Evolutionary conservation across 1,140 invertebrate species (phyloP).

Genomic region (Nylanderia fulva): DNA sequence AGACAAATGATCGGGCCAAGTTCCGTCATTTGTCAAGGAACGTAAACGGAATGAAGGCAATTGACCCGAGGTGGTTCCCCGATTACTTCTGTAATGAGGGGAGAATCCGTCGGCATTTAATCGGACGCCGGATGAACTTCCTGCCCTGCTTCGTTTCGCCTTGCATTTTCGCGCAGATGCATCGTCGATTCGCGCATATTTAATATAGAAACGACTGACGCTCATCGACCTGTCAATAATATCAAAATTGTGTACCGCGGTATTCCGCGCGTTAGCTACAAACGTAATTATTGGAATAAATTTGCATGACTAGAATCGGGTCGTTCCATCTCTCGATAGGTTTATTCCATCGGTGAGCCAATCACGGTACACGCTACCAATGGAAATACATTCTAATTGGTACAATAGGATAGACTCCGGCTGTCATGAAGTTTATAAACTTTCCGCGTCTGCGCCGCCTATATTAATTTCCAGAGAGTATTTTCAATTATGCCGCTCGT

Average conservation of each 20-base stretch:
- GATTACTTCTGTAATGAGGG: slow-evolving; percentile 50
- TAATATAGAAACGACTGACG: slow-evolving; percentile 58
- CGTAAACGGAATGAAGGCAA: slow-evolving; percentile 45
- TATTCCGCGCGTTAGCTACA: slow-evolving; percentile 60
- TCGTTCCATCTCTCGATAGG: slow-evolving; percentile 55
- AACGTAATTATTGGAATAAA: slow-evolving; percentile 64
- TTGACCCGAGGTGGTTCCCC: slow-evolving; percentile 40
- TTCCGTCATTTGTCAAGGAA: slow-evolving; percentile 35
- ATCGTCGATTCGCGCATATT: slow-evolving; percentile 32
- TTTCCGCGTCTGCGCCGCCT: slow-evolving; percentile 40
- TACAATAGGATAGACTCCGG: slow-evolving; percentile 50
- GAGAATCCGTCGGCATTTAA: slow-evolving; percentile 37
- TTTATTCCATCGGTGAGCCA: slow-evolving; percentile 52
- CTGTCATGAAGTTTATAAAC: slow-evolving; percentile 60
- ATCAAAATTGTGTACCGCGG: slow-evolving; percentile 61
- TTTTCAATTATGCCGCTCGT: slow-evolving; percentile 40
- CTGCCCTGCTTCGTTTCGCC: not conserved
- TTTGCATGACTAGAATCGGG: slow-evolving; percentile 58
- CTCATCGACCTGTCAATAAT: slow-evolving; percentile 60
- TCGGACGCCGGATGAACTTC: slow-evolving; percentile 23
- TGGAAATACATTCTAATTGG: slow-evolving; percentile 60
- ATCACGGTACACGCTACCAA: slow-evolving; percentile 56
- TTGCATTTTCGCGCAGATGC: slow-evolving; percentile 34
- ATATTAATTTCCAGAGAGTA: slow-evolving; percentile 47
- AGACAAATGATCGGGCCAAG: slow-evolving; percentile 34